Percentiles rank a stretch among this genome's conserved stretches.
Evolutionary conservation across 1,140 invertebrate genomes (phyloP).

Genomic region (Micrasema longulum): DNA sequence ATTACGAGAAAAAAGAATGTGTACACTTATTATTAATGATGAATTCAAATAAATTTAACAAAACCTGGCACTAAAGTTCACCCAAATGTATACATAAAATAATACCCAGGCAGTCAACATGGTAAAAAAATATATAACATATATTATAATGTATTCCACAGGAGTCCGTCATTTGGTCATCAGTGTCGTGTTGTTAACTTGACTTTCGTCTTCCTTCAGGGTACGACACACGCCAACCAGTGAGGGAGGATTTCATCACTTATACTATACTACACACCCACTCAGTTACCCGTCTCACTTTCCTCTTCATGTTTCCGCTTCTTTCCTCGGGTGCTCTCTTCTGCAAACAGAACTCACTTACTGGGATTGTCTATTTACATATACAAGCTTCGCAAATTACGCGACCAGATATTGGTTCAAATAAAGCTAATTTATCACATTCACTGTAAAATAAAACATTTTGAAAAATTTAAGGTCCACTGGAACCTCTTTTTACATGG

Average conservation of each 20-base stretch:
- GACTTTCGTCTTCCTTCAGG: too few relatives aligned
- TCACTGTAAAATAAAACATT: too few relatives aligned
- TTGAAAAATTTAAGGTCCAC: too few relatives aligned
- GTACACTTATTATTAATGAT: constrained; percentile 42
- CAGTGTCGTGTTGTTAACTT: constrained; percentile 28
- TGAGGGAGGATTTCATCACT: constrained; percentile 20
- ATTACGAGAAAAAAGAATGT: constrained; percentile 27
- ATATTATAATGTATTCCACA: constrained; percentile 42
- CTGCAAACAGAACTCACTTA: constrained; percentile 53
- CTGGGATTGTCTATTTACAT: too few relatives aligned
- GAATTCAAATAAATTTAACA: constrained; percentile 52
- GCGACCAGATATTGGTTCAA: too few relatives aligned
- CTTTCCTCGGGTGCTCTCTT: constrained; percentile 68
- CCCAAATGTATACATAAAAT: constrained; percentile 48
- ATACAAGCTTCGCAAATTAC: too few relatives aligned
- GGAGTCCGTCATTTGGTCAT: constrained; percentile 49
- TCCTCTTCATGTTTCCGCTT: constrained; percentile 68
- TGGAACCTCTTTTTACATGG: too few relatives aligned
- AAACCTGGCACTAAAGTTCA: constrained; percentile 52
- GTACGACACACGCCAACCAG: background rate
- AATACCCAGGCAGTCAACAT: constrained; percentile 52
- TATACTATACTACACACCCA: constrained; percentile 49
- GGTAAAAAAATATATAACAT: constrained; percentile 53
- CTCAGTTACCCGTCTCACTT: constrained; percentile 62
- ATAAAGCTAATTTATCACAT: too few relatives aligned